These are phyloP conservation scores for Phrynocephalus vlangalii DNA, from an alignment of 2,797 vertebrate species.

Conservation along the genomic window DNA sequence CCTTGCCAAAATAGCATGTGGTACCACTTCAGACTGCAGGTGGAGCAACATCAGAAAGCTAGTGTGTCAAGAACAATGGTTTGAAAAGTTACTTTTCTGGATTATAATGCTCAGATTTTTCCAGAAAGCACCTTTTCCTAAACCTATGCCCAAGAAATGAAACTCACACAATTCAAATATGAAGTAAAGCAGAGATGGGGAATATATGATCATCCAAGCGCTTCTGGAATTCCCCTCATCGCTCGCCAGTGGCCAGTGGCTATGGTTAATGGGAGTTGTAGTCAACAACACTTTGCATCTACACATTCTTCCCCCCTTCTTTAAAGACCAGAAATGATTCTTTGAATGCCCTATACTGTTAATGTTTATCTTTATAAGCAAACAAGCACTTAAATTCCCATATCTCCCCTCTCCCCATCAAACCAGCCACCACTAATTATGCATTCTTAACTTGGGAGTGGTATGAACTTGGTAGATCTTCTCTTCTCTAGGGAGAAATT, in stretches of 20 bases:
- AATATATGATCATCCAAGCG: not conserved
- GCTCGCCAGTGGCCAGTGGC: not conserved
- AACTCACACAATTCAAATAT: too few species aligned
- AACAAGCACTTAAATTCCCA: not conserved
- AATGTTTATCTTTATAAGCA: not conserved
- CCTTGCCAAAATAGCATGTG: not conserved
- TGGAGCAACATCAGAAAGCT: not conserved
- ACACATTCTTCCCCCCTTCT: not conserved
- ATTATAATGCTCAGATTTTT: too few species aligned
- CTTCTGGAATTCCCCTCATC: not conserved
- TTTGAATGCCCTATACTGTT: not conserved
- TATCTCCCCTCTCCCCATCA: not conserved
- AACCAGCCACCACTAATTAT: not conserved
- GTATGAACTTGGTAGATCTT: not conserved
- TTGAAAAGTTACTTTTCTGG: not conserved
- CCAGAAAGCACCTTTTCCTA: too few species aligned
- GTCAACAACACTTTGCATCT: not conserved
- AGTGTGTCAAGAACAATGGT: not conserved
- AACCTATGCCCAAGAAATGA: too few species aligned
- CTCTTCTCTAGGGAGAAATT: conserved; percentile 1
- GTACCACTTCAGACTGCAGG: not conserved
- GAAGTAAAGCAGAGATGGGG: not conserved
- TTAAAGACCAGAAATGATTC: not conserved
- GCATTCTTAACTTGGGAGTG: not conserved
- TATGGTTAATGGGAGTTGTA: not conserved